A percentile compares a stretch with the other conserved stretches of the same genome.
Conservation (phyloP, 2,113 vertebrate genomes). For the Scatophagus argus region DNA sequence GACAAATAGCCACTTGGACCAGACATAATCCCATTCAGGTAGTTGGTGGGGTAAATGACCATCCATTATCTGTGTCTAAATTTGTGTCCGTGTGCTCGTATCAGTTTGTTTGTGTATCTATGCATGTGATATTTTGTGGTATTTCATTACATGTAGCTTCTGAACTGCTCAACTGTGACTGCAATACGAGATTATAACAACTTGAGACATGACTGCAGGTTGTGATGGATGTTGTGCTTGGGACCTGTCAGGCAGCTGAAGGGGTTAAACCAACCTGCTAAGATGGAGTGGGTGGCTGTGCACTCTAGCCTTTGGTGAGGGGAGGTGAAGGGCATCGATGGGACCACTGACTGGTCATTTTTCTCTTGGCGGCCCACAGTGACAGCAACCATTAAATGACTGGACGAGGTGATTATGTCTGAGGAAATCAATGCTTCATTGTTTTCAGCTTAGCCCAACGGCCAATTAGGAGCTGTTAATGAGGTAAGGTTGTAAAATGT, state of each 20-base stretch:
- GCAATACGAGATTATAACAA: conserved; percentile 29
- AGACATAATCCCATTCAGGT: conserved; percentile 51
- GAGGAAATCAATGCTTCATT: conserved; percentile 83
- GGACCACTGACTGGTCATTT: conserved; percentile 76
- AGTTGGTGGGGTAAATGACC: conserved; percentile 53
- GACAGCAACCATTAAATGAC: conserved; percentile 80
- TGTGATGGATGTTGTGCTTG: conserved; percentile 76
- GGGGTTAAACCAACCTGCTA: conserved; percentile 77
- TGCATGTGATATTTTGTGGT: background rate
- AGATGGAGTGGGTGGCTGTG: conserved; percentile 76
- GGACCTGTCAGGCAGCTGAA: conserved; percentile 67
- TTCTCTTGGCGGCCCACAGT: conserved; percentile 74
- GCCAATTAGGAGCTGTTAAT: conserved; percentile 83
- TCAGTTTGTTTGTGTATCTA: conserved; percentile 17
- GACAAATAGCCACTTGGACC: conserved; percentile 72
- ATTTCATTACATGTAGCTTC: conserved; percentile 15
- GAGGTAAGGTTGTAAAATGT: conserved; percentile 64
- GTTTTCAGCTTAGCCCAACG: conserved; percentile 78
- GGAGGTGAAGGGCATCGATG: conserved; percentile 81
- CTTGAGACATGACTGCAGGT: conserved; percentile 42
- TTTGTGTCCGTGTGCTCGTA: background rate
- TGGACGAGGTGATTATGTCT: conserved; percentile 82
- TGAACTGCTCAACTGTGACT: conserved; percentile 24
- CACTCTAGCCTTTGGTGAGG: conserved; percentile 76
- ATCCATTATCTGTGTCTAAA: conserved; percentile 38